Conservation (phyloP, 2,797 vertebrate species). For the Atherinosoma microstoma region DNA sequence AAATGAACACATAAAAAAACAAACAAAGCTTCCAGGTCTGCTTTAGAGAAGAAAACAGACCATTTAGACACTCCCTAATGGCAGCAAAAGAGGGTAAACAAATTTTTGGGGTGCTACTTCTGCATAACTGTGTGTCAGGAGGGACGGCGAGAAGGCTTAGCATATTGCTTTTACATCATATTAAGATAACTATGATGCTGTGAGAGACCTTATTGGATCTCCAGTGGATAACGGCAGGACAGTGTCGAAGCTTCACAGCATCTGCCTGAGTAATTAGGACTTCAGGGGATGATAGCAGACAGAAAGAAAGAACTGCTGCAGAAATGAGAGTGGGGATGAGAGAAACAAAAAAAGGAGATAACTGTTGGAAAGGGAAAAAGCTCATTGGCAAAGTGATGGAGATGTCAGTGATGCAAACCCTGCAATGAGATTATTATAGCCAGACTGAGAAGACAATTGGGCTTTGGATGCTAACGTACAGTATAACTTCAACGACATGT, state of each 20-base stretch:
- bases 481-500: constrained; percentile 17
- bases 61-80: constrained; percentile 50
- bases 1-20: constrained; percentile 60
- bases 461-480: constrained; percentile 8
- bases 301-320: constrained; percentile 38
- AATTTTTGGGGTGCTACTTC: constrained; percentile 56
- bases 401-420: constrained; percentile 44
- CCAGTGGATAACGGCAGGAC: constrained; percentile 71
- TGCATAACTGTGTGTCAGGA: constrained; percentile 54
- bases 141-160: constrained; percentile 55
- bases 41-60: constrained; percentile 43
- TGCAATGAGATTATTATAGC: constrained; percentile 40
- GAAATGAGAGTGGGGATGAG: constrained; percentile 16
- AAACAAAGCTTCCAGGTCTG: constrained; percentile 48
- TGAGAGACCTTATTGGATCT: constrained; percentile 72
- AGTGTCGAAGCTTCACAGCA: constrained; percentile 68
- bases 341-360: constrained; percentile 23
- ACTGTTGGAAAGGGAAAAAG: constrained; percentile 23
- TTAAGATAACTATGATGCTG: constrained; percentile 71
- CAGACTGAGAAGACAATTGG: constrained; percentile 12
- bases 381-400: constrained; percentile 37
- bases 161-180: constrained; percentile 72
- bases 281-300: constrained; percentile 71
- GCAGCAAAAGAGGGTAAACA: constrained; percentile 49
- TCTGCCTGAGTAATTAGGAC: constrained; percentile 81